Base-by-base conservation (phyloP, 2,888 invertebrate species). In the Emmelina monodactyla region DNA sequence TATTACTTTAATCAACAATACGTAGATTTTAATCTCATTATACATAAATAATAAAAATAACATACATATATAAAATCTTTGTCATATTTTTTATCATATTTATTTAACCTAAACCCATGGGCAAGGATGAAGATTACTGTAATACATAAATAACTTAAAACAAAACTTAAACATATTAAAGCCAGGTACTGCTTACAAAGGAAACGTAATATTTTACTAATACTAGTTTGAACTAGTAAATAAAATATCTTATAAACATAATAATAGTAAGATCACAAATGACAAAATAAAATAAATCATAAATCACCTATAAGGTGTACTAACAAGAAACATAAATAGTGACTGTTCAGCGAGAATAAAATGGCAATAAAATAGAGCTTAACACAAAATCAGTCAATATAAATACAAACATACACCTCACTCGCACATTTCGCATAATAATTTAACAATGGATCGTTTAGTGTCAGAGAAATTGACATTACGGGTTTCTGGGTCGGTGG, bases 131-230 rank as follows among this genome's bases (percentile, higher is more conserved):
- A 40, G 35, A 32, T 30, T 13, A 41, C 44, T 37, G 49, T 28
- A 35, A n/a, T n/a, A n/a, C n/a, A n/a, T 34, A 40, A 44, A 47
- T 44, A 56, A 50, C 55, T 58, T 57, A n/a, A 60, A 38, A 59
- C 45, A 51, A 50, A 42, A 62, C 65, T 66, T 70, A 71, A 58
- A 50, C 53, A 62, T 65, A 71, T 73, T 72, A 73, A 72, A 72
- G 72, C 71, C 70, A 67, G 60, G 64, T 62, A 64, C 60, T 55
- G 53, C 53, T 55, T 40, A 33, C 16, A 36, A 43, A 31, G 44
- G 52, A 49, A 48, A 47, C 49, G 46, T 52, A 30, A 52, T 47
- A 51, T 13, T 38, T 41, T 38, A 35, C 42, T 44, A 45, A 35
- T 38, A 40, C 46, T 50, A 45, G 15, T 25, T 34, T 29, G 32